Evolutionary conservation across 2,113 vertebrate genomes (phyloP).

Genomic region (Plestiodon gilberti): DNA sequence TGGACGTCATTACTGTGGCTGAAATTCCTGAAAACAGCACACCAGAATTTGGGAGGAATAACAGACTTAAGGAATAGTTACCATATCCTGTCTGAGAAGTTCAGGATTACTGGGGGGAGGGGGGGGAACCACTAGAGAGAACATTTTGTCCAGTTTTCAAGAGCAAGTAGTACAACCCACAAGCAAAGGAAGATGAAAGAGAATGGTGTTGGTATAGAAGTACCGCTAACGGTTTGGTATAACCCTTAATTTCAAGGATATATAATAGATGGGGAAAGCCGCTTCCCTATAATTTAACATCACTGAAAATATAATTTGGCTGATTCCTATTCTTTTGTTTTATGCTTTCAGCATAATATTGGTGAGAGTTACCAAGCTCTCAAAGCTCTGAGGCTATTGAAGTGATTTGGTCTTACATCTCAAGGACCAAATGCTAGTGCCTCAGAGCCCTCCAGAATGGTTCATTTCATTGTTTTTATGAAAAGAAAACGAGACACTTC

Average conservation of each 20-base stretch:
- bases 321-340: conserved; percentile 2
- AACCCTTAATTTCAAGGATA: conserved; percentile 10
- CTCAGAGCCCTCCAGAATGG: not conserved
- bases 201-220: not conserved
- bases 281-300: conserved; percentile 32
- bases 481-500: not conserved
- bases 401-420: accelerated
- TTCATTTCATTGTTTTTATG: not conserved
- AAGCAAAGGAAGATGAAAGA: conserved; percentile 14
- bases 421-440: not conserved
- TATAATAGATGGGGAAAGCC: not conserved
- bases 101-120: not conserved
- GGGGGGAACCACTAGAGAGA: not conserved
- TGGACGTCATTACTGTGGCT: not conserved
- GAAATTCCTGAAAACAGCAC: not conserved
- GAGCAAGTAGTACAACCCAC: not conserved
- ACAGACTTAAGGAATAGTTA: not conserved
- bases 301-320: conserved; percentile 37
- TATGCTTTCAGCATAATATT: not conserved
- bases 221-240: not conserved
- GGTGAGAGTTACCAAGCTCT: not conserved
- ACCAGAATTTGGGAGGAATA: accelerated
- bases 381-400: conserved; percentile 8
- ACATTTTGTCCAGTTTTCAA: conserved; percentile 12
- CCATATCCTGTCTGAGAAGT: not conserved